These are phyloP conservation scores for Trichonephila inaurata DNA, from an alignment of 1,140 invertebrate genomes.

Conservation along the genomic window DNA sequence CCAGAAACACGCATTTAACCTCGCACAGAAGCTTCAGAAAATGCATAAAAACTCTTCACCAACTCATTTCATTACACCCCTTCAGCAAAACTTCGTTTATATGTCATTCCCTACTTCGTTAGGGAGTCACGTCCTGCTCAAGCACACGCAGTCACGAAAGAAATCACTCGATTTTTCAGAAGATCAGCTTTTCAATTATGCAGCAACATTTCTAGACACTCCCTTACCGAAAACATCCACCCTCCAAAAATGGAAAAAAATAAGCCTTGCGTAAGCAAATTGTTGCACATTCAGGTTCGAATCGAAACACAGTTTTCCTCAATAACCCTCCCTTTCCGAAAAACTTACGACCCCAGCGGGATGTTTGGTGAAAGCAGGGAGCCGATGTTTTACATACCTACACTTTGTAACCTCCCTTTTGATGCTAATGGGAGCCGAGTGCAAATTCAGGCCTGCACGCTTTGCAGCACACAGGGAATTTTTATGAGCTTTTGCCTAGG, in stretches of 20 bases:
- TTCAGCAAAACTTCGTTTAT: too few species aligned
- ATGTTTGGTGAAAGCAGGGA: neutral
- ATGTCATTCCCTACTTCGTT: too few species aligned
- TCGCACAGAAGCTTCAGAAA: too few species aligned
- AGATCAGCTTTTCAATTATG: constrained; percentile 48
- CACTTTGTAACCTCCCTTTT: neutral
- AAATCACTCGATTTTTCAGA: constrained; percentile 4
- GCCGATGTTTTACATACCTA: neutral
- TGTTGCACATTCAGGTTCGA: neutral
- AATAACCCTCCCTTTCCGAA: neutral
- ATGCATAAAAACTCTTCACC: too few species aligned
- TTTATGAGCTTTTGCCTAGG: constrained; percentile 25
- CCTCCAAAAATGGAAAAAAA: neutral
- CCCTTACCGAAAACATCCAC: neutral
- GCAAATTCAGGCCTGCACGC: neutral
- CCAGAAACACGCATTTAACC: too few species aligned
- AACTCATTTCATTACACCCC: too few species aligned
- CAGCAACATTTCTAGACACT: neutral
- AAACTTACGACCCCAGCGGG: neutral
- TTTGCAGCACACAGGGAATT: neutral
- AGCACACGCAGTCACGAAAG: neutral
- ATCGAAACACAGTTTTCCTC: neutral
- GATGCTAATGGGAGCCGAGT: neutral
- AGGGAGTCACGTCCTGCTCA: too few species aligned
- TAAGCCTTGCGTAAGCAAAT: neutral